Base-by-base conservation (phyloP, 1,140 invertebrate species). In the Drosophila quadrilineata region DNA sequence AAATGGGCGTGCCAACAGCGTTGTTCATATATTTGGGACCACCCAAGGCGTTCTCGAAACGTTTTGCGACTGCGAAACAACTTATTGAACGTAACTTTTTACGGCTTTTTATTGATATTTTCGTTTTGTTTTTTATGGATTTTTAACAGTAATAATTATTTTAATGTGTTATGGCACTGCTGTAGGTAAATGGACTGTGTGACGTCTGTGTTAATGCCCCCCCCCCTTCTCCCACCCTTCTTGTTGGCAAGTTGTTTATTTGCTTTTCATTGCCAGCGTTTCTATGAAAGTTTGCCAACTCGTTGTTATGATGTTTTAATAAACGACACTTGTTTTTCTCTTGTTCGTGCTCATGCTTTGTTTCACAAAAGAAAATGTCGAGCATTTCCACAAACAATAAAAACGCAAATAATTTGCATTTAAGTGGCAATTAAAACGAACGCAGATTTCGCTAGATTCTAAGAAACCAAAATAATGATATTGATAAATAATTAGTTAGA, bases 81-180 rank as follows among this genome's bases (percentile, higher is more conserved):
- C 5, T 43, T 31, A 40, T 66, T 53, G 24, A 45, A 36, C 69
- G 70, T 64, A 73, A 71, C 70, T 74, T 77, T n/a, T 84, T 85
- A 84, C 43, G 71, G 59, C 67, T 68, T 71, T 84, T 84, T 73
- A 77, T 84, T 75, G 66, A 71, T 74, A 84, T 84, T 73, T 77
- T 31, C 50, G 48, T 84, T 77, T 31, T 45, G 48, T 84, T 84
- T 77, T 85, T 82, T 79, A 85, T 79, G 70, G 62, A 46, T 85
- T 85, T 85, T 85, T 85, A 85, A 85, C 79, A 72, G 75, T 79
- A 86, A 85, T 75, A 85, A 86, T 85, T 85, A 85, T 85, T 85
- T 79, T 75, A 85, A 85, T 85, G 75, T 53, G n/a, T n/a, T n/a
- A n/a, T 53, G 52, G 53, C 79, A 48, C 63, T 50, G 79, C 71